Evolutionary conservation across 2,113 vertebrate genomes (phyloP), one percentile per base, ranked within the genome.

Genomic region (Colistium nudipinnis): DNA sequence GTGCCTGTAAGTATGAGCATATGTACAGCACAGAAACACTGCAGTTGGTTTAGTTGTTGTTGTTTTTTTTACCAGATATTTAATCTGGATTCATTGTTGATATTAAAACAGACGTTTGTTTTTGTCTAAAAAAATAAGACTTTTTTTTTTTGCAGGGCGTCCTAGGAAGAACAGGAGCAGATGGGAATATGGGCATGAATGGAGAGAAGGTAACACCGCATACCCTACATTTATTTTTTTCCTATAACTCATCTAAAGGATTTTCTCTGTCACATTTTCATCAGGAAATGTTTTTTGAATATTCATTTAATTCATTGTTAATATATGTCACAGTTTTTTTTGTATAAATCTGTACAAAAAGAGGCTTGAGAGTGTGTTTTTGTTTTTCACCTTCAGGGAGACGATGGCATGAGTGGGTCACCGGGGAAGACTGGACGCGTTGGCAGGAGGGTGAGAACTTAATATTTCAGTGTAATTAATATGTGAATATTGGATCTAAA

Each of bases 151-250:
- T 76, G 33, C 70, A 97, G 96, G 95, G 95, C 10, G 36, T 35
- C 8, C 72, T 33, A 7, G 95, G 96, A 61, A 80, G 48, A 52
- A 78, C 62, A 0, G 96, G 96, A 16, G 76, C 81, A 6, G 91
- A 91, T 78, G 96, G 95, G 27, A 85, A 84, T 54, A 87, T 80
- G 24, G 95, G 94, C 19, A 1, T 2, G 8, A 93, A 93, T 82
- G 96, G 96, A 83, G 92, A 94, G 9, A 95, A 94, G 94, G 96
- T 96, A 88, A 4, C 1, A n/a, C n/a, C n/a, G n/a, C n/a, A n/a
- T n/a, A n/a, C 30, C 8, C 30, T 7, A 31, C 8, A 31, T 31
- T 31, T 31, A 31, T 31, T 31, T 7, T 31, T 31, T n/a, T n/a
- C n/a, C n/a, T n/a, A n/a, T n/a, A n/a, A n/a, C n/a, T n/a, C n/a